Base-by-base conservation (phyloP, 2,888 invertebrate genomes). In the Pardosa pseudoannulata region DNA sequence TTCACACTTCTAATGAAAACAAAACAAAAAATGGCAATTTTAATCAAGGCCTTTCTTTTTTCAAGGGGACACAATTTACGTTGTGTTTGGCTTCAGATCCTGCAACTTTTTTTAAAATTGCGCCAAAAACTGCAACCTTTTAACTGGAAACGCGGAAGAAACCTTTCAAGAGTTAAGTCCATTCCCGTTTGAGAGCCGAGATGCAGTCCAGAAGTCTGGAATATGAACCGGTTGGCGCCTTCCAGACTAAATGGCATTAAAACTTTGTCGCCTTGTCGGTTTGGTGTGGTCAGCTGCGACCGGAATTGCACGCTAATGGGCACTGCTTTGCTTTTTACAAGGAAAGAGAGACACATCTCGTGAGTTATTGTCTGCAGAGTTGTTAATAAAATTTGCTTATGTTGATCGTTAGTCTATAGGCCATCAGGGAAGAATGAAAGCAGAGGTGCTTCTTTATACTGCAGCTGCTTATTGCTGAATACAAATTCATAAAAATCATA, bases 121-220 rank as follows among this genome's bases (percentile, higher is more conserved):
- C n/a, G n/a, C n/a, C n/a, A n/a, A n/a, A n/a, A n/a, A n/a, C n/a
- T n/a, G n/a, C n/a, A n/a, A n/a, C n/a, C n/a, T n/a, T n/a, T n/a
- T n/a, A n/a, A n/a, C n/a, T n/a, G n/a, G n/a, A n/a, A n/a, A n/a
- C n/a, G n/a, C n/a, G n/a, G n/a, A n/a, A n/a, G n/a, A n/a, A n/a
- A n/a, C n/a, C n/a, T n/a, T n/a, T n/a, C n/a, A n/a, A n/a, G n/a
- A n/a, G n/a, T n/a, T n/a, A n/a, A n/a, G n/a, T 36, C 9, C 56
- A 56, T 56, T 5, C 23, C 3, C 56, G 11, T 23, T 46, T 16
- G 2, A 67, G 19, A 79, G 46, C 32, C 27, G 32, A 31, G 65
- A 72, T 64, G 79, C 72, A 72, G 79, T 72, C 79, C 65, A 64
- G 71, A 72, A 79, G 79, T 79, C 79, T 79, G 72, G 56, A 41